Percentiles rank a stretch among this genome's conserved stretches.
phyloP scores from a whole-genome alignment of 2,888 invertebrate species.

The Leucoma salicis region DNA sequence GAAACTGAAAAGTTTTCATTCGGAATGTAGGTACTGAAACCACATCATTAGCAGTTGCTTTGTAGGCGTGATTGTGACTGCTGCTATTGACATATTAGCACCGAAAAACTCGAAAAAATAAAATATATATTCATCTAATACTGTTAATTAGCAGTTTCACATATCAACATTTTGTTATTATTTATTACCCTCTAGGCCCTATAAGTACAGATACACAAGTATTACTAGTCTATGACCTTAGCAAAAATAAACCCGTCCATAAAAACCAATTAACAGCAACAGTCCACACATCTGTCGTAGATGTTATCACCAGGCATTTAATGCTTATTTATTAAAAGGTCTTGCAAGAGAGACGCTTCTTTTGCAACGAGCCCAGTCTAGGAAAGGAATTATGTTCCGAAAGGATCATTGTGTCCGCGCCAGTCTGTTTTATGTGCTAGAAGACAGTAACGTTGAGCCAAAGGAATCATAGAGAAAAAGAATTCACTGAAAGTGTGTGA shows the following conservation, averaged over 20 bases:
- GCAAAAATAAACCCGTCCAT: conserved; percentile 4
- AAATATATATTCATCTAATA: too few relatives aligned
- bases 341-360: conserved; percentile 16
- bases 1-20: too few relatives aligned
- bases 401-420: conserved; percentile 70
- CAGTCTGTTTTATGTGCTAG: conserved; percentile 51
- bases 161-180: too few relatives aligned
- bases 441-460: conserved; percentile 31
- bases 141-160: background rate
- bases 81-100: too few relatives aligned
- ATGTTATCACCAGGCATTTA: conserved; percentile 65
- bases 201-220: too few relatives aligned
- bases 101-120: too few relatives aligned
- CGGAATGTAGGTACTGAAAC: too few relatives aligned
- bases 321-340: conserved; percentile 79
- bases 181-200: too few relatives aligned
- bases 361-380: conserved; percentile 21
- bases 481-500: conserved; percentile 17
- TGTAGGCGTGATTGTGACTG: too few relatives aligned
- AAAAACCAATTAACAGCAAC: conserved; percentile 28
- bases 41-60: too few relatives aligned
- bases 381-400: conserved; percentile 53
- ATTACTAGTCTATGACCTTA: background rate
- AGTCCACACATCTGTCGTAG: conserved; percentile 31
- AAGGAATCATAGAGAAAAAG: conserved; percentile 30